Conservation (phyloP, 2,797 vertebrate genomes). For the Heteromormyrus szaboi region DNA sequence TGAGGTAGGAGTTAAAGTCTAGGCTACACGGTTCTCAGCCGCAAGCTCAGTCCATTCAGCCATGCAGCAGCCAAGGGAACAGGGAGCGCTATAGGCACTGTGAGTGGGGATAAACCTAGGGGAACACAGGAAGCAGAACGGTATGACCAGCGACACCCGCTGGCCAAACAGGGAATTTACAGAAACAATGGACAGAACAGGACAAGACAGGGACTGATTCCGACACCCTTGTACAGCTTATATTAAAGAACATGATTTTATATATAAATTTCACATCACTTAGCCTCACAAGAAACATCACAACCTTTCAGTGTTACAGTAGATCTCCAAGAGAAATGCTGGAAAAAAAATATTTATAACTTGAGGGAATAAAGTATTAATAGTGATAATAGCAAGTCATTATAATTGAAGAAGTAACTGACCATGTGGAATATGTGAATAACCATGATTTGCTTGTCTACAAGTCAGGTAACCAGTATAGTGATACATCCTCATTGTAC, state of each 20-base stretch:
- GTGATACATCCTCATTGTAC: not conserved
- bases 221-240: not conserved
- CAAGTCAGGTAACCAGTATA: not conserved
- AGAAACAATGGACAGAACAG: not conserved
- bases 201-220: not conserved
- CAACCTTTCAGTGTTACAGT: not conserved
- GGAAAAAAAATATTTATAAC: not conserved
- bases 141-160: not conserved
- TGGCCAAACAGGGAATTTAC: not conserved
- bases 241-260: not conserved
- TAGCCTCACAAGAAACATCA: not conserved
- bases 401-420: conserved; percentile 6
- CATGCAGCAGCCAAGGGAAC: not conserved
- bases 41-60: not conserved
- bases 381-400: conserved; percentile 10
- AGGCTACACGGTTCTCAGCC: not conserved
- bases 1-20: not conserved
- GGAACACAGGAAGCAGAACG: not conserved
- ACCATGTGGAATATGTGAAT: not conserved
- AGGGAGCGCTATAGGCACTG: not conserved
- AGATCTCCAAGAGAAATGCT: not conserved
- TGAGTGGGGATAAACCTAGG: not conserved
- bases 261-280: not conserved
- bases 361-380: not conserved
- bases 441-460: not conserved